Evolutionary conservation across 2,113 vertebrate genomes (phyloP).

Genomic region (Tetraodon nigroviridis): DNA sequence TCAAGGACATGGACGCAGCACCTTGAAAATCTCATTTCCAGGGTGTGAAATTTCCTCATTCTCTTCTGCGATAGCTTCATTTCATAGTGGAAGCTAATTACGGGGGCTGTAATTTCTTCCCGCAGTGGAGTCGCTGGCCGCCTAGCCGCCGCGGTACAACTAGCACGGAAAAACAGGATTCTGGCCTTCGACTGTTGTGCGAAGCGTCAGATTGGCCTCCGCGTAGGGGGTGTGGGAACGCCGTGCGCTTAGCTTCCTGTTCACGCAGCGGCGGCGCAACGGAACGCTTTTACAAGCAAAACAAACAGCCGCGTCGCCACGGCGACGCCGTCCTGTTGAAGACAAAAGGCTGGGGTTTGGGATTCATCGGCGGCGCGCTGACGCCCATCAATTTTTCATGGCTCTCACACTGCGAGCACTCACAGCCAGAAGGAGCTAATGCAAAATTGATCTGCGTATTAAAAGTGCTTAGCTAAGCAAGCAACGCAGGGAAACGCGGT

Average conservation of each 20-base stretch:
- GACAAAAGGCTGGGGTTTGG: constrained; percentile 64
- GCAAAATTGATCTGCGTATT: constrained; percentile 91
- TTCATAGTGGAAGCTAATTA: constrained; percentile 73
- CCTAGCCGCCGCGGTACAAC: constrained; percentile 54
- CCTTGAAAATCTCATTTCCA: constrained; percentile 69
- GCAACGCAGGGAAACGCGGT: constrained; percentile 77
- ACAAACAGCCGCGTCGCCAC: constrained; percentile 61
- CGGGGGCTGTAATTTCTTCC: constrained; percentile 58
- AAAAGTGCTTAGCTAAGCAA: constrained; percentile 85
- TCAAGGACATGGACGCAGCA: constrained; percentile 66
- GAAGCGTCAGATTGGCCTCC: too few relatives aligned
- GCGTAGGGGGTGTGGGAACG: neutral
- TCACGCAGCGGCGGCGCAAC: constrained; percentile 4
- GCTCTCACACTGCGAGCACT: constrained; percentile 78
- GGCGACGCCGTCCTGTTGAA: constrained; percentile 73
- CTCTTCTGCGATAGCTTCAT: constrained; percentile 67
- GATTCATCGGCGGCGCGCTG: constrained; percentile 80
- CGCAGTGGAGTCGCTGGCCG: constrained; percentile 57
- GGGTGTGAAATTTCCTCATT: constrained; percentile 73
- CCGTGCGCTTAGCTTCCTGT: constrained; percentile 9
- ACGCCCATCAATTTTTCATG: constrained; percentile 87
- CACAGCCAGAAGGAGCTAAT: constrained; percentile 84
- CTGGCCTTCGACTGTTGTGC: constrained; percentile 14
- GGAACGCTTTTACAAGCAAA: constrained; percentile 49
- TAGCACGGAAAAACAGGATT: constrained; percentile 53